These are phyloP conservation scores for Clangula hyemalis DNA, from an alignment of 2,797 vertebrate genomes.

Conservation along the genomic window DNA sequence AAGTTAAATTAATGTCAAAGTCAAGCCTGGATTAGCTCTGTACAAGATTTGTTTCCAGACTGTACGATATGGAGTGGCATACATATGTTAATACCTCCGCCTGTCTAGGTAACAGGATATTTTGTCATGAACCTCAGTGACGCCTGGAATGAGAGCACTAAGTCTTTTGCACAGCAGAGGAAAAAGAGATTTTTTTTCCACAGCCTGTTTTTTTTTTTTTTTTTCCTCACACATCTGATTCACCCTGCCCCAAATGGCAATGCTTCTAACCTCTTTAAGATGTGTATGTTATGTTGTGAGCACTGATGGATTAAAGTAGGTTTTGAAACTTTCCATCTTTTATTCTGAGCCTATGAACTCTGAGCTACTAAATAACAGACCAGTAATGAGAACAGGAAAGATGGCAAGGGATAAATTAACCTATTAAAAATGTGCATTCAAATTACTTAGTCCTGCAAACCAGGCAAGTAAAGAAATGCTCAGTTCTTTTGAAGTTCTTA, in stretches of 20 bases:
- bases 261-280: background rate
- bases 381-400: background rate
- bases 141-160: background rate
- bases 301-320: background rate
- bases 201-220: background rate
- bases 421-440: background rate
- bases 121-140: background rate
- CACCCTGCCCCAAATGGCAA: background rate
- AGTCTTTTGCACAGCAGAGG: background rate
- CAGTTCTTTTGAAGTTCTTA: background rate
- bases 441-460: background rate
- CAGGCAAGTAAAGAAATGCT: background rate
- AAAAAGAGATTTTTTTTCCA: background rate
- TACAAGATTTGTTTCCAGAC: background rate
- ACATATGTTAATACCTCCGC: background rate
- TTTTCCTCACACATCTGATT: background rate
- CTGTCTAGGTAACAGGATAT: rapidly evolving
- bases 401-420: background rate
- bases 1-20: background rate
- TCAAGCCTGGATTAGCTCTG: background rate
- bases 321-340: background rate
- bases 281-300: background rate
- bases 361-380: background rate
- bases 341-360: background rate
- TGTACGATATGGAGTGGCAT: background rate